Conservation (phyloP, 2,888 invertebrate species). For the Tuta absoluta region DNA sequence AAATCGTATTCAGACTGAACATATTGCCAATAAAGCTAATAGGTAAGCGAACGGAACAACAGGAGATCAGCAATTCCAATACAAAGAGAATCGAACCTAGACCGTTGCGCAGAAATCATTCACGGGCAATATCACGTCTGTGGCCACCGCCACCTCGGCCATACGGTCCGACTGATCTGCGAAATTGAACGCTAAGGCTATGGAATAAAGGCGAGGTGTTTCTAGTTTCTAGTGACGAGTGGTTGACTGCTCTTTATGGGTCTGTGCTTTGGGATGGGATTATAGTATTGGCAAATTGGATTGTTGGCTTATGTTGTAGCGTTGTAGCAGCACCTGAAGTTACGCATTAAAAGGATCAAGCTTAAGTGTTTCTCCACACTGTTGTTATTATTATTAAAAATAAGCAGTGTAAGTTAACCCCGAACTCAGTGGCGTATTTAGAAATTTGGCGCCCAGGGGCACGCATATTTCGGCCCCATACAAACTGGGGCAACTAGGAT, state of each 20-base stretch:
- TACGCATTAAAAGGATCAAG: too few relatives aligned
- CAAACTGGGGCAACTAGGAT: too few relatives aligned
- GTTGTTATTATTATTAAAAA: too few relatives aligned
- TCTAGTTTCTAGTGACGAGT: not conserved
- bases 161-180: not conserved
- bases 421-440: too few relatives aligned
- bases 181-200: too few relatives aligned
- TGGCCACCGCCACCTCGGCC: not conserved
- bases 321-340: too few relatives aligned
- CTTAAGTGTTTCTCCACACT: too few relatives aligned
- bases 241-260: slow-evolving; percentile 7
- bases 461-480: too few relatives aligned
- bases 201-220: too few relatives aligned
- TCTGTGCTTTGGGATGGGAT: slow-evolving; percentile 1
- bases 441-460: too few relatives aligned
- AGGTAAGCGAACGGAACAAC: slow-evolving; percentile 26
- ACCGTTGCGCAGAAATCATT: slow-evolving; percentile 43
- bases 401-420: too few relatives aligned
- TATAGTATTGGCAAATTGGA: slow-evolving; percentile 5
- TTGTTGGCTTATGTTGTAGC: not conserved
- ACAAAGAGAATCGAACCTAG: slow-evolving; percentile 53
- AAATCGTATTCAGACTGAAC: not conserved
- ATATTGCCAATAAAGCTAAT: slow-evolving; percentile 37
- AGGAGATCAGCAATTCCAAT: slow-evolving; percentile 44
- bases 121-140: slow-evolving; percentile 23